Conservation (phyloP, 1,140 invertebrate genomes). For the Teleopsis dalmanni region DNA sequence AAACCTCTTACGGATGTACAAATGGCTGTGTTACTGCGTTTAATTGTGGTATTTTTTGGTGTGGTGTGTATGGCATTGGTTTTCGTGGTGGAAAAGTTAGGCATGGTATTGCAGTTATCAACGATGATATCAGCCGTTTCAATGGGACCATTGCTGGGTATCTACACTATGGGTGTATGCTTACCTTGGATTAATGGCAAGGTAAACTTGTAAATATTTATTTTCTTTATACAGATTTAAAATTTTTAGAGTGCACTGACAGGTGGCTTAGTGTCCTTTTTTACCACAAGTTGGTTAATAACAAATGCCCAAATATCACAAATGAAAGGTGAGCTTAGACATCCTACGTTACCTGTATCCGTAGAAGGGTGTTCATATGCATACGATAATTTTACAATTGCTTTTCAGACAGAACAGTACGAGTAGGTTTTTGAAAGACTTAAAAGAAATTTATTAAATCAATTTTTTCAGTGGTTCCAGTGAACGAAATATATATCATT, state of each 20-base stretch:
- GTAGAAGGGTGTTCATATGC: conserved; percentile 54
- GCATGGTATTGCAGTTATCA: conserved; percentile 62
- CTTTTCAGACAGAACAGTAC: too few relatives aligned
- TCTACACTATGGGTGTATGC: conserved; percentile 77
- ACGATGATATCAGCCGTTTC: conserved; percentile 62
- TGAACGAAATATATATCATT: conserved; percentile 29
- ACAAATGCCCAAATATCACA: conserved; percentile 57
- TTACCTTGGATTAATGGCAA: conserved; percentile 72
- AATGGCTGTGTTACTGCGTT: conserved; percentile 58
- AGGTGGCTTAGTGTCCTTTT: conserved; percentile 27
- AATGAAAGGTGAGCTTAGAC: conserved; percentile 53
- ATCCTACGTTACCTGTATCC: conserved; percentile 53
- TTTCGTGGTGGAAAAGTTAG: conserved; percentile 64
- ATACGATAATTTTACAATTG: conserved; percentile 36
- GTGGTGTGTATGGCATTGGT: conserved; percentile 57
- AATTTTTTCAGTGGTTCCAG: too few relatives aligned
- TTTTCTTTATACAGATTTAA: not conserved
- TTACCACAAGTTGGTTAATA: conserved; percentile 28
- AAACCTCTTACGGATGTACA: conserved; percentile 56
- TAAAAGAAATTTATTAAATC: too few relatives aligned
- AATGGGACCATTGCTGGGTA: conserved; percentile 69
- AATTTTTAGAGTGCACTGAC: conserved; percentile 26
- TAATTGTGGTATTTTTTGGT: conserved; percentile 61
- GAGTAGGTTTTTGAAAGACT: too few relatives aligned
- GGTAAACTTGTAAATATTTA: conserved; percentile 38